These are phyloP conservation scores for Aelia acuminata DNA, from an alignment of 2,888 invertebrate species.

Conservation along the genomic window DNA sequence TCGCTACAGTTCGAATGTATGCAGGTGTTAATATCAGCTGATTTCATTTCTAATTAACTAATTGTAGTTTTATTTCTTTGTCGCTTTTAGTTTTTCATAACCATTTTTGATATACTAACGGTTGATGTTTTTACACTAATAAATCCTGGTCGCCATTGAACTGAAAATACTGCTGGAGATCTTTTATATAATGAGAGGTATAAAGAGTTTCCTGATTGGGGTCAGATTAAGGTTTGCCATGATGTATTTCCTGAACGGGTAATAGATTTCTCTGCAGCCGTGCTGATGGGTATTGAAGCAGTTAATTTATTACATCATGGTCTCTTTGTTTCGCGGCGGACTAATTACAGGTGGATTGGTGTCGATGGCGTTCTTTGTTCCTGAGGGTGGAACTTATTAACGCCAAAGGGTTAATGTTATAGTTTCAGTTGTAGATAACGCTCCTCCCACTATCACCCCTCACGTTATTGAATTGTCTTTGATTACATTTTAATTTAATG, in stretches of 20 bases:
- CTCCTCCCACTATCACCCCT: no score
- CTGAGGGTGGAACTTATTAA: neutral
- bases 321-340: neutral
- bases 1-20: neutral
- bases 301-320: neutral
- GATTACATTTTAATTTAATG: neutral
- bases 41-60: no score
- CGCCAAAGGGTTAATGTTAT: neutral
- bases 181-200: neutral
- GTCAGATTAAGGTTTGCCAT: neutral
- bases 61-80: no score
- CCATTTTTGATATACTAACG: no score
- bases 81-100: no score
- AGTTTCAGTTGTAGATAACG: neutral
- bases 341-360: neutral
- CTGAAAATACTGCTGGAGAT: neutral
- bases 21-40: no score
- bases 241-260: neutral
- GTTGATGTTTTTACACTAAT: no score
- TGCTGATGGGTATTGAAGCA: neutral
- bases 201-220: neutral
- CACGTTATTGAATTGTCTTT: neutral
- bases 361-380: neutral
- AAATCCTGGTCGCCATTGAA: no score
- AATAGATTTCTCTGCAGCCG: neutral